Conservation (phyloP, 2,113 vertebrate species). For the Calidris pygmaea region DNA sequence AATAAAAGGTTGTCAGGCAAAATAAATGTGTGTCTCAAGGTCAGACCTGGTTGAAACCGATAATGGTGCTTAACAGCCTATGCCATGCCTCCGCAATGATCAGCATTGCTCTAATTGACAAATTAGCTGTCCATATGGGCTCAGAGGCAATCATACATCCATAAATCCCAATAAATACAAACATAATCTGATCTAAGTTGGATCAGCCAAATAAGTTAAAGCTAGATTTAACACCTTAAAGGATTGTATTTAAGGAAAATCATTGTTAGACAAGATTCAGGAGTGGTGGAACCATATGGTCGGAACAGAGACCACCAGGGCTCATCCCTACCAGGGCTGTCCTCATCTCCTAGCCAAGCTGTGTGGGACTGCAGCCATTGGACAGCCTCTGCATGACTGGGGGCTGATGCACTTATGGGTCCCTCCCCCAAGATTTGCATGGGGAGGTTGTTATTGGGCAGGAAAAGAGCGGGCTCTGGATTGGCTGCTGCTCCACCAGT, state of each 20-base stretch:
- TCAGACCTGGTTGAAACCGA: conserved; percentile 69
- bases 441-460: neutral
- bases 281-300: neutral
- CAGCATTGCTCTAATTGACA: conserved; percentile 75
- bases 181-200: conserved; percentile 77
- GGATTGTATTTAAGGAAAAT: conserved; percentile 61
- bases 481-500: neutral
- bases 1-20: conserved; percentile 73
- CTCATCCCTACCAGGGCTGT: accelerated
- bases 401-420: neutral
- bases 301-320: neutral
- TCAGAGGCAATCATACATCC: conserved; percentile 73
- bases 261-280: conserved; percentile 31
- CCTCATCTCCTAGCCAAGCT: accelerated
- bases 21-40: conserved; percentile 74
- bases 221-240: conserved; percentile 71
- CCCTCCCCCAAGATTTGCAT: neutral
- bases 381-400: no score
- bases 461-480: neutral
- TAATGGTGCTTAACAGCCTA: conserved; percentile 66
- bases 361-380: accelerated
- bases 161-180: conserved; percentile 77
- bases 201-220: conserved; percentile 74
- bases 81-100: conserved; percentile 56
- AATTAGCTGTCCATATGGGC: conserved; percentile 74